phyloP scores from a whole-genome alignment of 2,888 invertebrate genomes.

The Pemphredon lugubris region DNA sequence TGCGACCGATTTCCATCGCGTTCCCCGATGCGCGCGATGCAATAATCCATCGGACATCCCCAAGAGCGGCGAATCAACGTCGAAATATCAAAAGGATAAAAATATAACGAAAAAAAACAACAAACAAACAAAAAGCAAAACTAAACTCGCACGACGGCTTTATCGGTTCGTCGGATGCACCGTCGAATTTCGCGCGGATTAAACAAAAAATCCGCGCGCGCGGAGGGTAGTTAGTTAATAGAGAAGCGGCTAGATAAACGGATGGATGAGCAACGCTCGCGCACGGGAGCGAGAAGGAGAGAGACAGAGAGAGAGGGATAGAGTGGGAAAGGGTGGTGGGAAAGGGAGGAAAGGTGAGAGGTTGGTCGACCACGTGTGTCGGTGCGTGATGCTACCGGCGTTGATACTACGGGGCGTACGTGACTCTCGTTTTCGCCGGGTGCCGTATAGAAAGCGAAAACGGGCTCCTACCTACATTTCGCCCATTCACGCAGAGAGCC shows the following conservation, averaged over 20 bases:
- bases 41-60: not conserved
- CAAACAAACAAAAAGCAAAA: not conserved
- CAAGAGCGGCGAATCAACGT: no score
- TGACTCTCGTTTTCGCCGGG: conserved; percentile 80
- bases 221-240: conserved; percentile 9
- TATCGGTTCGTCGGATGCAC: no score
- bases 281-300: conserved; percentile 7
- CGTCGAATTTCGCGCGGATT: no score
- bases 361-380: conserved; percentile 68
- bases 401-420: conserved; percentile 73
- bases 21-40: not conserved
- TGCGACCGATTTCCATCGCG: conserved; percentile 31
- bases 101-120: not conserved
- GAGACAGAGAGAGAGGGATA: conserved; percentile 13
- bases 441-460: conserved; percentile 80
- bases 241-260: conserved; percentile 36
- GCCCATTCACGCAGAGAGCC: conserved; percentile 79
- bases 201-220: conserved; percentile 1
- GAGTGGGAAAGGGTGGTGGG: conserved; percentile 21
- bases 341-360: conserved; percentile 53
- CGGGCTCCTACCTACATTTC: conserved; percentile 79
- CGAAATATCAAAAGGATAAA: not conserved
- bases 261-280: not conserved
- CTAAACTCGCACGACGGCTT: no score
- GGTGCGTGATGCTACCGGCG: conserved; percentile 67